Base-by-base conservation (phyloP, 1,140 invertebrate species). In the Drosophila mauritiana region DNA sequence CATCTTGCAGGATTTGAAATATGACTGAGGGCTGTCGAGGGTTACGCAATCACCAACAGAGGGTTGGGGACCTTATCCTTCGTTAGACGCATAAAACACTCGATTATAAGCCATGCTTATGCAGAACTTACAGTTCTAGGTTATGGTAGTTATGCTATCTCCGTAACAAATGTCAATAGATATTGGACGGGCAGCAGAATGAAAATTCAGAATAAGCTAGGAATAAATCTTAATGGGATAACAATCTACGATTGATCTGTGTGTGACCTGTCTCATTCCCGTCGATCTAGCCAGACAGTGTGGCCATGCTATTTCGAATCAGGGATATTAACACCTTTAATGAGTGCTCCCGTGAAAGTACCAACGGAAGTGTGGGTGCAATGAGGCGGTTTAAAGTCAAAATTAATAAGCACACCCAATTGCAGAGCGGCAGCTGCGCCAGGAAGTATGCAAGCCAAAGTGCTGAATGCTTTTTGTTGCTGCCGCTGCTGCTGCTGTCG, bases 331-430 rank as follows among this genome's bases (percentile, higher is more conserved):
- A 31, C 49, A 64, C 67, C 51, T 69, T 70, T 56, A 68, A 70
- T 40, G 40, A 68, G 63, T 69, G 40, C 37, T 20, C 37, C 27
- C 43, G 42, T 45, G 52, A 17, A 39, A 45, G 54, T 45, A 27
- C n/a, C 12, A 37, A 22, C 34, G 62, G 31, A 49, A 67, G 36
- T 72, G 57, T 42, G 36, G 57, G 42, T 54, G 34, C 55, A 61
- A 59, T 67, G 73, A 53, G 77, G 61, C 51, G 61, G 63, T 55
- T 85, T 81, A 86, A 85, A 86, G 73, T 69, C 56, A 51, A 55
- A 68, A 78, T 74, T 74, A 78, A 81, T 81, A 80, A 73, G 72
- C 54, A 51, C 42, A 62, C 58, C 59, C 43, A 20, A 7, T 25
- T 25, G 56, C 55, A 55, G 73, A 15, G n/a, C 22, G 51, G 61